phyloP scores from a whole-genome alignment of 2,888 invertebrate species.

The Apotomis betuletana region DNA sequence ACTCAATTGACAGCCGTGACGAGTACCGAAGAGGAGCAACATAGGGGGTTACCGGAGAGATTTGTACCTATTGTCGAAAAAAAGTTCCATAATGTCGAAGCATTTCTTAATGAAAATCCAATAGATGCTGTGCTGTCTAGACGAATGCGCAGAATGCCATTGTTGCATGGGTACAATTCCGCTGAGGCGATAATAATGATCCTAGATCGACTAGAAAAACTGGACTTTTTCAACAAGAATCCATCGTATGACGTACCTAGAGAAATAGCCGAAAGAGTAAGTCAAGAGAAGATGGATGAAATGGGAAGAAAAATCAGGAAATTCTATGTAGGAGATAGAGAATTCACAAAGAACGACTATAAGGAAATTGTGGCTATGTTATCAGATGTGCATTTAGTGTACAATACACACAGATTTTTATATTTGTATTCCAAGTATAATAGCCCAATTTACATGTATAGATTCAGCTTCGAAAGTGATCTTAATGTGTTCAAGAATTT shows the following conservation, averaged over 20 bases:
- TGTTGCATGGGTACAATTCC: conserved; percentile 46
- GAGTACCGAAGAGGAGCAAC: conserved; percentile 42
- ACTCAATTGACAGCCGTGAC: conserved; percentile 41
- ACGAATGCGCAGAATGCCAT: conserved; percentile 42
- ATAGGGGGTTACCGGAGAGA: conserved; percentile 43
- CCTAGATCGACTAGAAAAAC: conserved; percentile 36
- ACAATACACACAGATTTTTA: conserved; percentile 49
- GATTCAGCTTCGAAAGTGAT: conserved; percentile 52
- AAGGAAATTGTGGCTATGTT: conserved; percentile 43
- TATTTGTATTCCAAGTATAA: conserved; percentile 44
- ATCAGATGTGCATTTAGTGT: conserved; percentile 48
- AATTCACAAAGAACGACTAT: conserved; percentile 45
- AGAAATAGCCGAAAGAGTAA: conserved; percentile 44
- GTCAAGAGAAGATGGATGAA: conserved; percentile 44
- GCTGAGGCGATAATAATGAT: conserved; percentile 45
- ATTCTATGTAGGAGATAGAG: conserved; percentile 48
- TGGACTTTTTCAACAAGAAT: conserved; percentile 42
- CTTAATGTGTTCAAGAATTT: conserved; percentile 51
- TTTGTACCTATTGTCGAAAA: conserved; percentile 49
- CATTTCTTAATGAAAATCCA: conserved; percentile 45
- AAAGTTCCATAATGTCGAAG: conserved; percentile 41
- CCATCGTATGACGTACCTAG: conserved; percentile 40
- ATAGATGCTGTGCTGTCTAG: conserved; percentile 39
- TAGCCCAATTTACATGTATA: conserved; percentile 50
- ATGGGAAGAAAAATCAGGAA: conserved; percentile 49